Conservation (phyloP, 2,113 vertebrate species). For the Trachemys scripta region DNA sequence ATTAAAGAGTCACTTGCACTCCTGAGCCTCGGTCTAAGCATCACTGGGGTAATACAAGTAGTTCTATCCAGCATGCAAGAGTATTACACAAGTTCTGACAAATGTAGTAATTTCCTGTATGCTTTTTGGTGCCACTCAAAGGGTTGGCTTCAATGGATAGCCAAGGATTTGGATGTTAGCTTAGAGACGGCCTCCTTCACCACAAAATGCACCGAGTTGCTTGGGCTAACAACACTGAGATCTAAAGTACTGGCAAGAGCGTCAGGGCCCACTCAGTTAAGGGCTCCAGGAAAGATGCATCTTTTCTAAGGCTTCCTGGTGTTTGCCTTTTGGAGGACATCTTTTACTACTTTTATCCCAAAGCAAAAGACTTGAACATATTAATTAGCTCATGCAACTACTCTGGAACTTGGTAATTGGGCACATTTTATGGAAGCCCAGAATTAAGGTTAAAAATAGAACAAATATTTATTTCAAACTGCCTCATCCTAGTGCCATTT, state of each 20-base stretch:
- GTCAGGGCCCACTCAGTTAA: background rate
- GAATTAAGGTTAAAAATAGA: background rate
- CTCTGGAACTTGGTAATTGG: background rate
- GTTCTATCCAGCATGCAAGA: background rate
- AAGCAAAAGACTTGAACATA: background rate
- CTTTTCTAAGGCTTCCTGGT: background rate
- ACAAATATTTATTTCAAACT: background rate
- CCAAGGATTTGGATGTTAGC: background rate
- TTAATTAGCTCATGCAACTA: background rate
- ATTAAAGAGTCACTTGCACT: background rate
- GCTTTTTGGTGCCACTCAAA: background rate
- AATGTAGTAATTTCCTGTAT: background rate
- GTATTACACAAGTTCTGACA: background rate
- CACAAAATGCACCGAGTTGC: background rate
- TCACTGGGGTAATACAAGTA: background rate
- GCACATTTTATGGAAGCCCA: background rate
- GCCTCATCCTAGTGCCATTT: background rate
- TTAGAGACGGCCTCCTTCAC: background rate
- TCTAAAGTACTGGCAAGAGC: background rate
- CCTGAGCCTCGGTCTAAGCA: background rate
- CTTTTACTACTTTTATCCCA: background rate
- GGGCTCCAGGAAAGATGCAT: constrained; percentile 18
- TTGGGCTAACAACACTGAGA: background rate
- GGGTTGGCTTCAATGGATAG: background rate
- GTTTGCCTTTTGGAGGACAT: constrained; percentile 32